Conservation (phyloP, 2,888 invertebrate genomes). For the Drosophila kuntzei region DNA sequence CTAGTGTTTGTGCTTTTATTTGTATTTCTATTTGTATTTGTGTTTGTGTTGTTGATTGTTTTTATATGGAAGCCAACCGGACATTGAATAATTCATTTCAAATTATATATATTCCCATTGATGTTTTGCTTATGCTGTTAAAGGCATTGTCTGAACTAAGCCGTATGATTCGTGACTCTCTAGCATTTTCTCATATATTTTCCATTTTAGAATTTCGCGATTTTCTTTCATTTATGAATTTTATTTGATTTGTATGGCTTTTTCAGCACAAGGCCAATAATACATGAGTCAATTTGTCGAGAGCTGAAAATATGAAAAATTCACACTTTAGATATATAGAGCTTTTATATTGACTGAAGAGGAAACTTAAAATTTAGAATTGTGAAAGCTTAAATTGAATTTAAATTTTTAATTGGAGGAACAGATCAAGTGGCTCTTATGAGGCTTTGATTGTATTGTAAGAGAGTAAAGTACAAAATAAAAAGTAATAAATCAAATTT, state of each 20-base stretch:
- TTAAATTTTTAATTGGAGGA: not conserved
- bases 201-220: constrained; percentile 10
- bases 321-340: constrained; percentile 7
- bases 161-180: constrained; percentile 35
- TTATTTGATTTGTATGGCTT: constrained; percentile 42
- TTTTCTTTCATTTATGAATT: constrained; percentile 39
- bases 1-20: not conserved
- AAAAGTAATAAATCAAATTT: too few species aligned
- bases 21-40: constrained; percentile 5
- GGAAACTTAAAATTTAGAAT: not conserved
- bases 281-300: constrained; percentile 26
- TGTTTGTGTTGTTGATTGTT: constrained; percentile 46
- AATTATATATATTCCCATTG: constrained; percentile 43
- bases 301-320: constrained; percentile 29
- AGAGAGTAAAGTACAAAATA: too few species aligned
- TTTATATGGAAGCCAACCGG: constrained; percentile 36
- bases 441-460: not conserved
- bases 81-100: constrained; percentile 57
- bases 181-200: constrained; percentile 18
- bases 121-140: constrained; percentile 54
- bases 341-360: not conserved
- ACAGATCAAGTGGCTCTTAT: not conserved
- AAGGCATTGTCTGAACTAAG: constrained; percentile 35
- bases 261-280: constrained; percentile 16
- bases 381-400: not conserved